These are phyloP conservation scores for Tapirus indicus DNA, from an alignment of 2,797 vertebrate genomes.

Conservation along the genomic window DNA sequence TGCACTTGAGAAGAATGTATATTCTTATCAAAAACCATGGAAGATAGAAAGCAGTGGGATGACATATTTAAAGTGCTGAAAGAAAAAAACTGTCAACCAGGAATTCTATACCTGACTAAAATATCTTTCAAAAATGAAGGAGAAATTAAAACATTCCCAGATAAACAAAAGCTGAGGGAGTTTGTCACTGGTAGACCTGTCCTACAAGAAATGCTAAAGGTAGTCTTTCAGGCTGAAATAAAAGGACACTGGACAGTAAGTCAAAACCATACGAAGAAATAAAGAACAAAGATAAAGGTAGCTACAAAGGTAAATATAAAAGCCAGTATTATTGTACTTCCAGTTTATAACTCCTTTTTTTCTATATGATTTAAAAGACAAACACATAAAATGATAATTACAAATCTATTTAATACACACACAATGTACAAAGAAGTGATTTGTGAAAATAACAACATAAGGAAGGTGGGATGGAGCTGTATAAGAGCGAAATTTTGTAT, in stretches of 20 bases:
- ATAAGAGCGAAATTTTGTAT: background rate
- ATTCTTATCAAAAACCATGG: background rate
- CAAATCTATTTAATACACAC: background rate
- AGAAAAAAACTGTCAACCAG: background rate
- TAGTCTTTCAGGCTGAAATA: background rate
- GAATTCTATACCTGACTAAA: background rate
- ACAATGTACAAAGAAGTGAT: background rate
- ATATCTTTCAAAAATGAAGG: background rate
- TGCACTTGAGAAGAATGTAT: background rate
- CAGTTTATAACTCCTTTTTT: background rate
- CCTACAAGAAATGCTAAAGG: background rate
- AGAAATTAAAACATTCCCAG: background rate
- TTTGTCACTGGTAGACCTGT: background rate
- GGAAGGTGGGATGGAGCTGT: background rate
- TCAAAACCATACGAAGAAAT: background rate
- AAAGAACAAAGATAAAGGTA: background rate
- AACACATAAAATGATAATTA: background rate
- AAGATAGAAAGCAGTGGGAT: background rate
- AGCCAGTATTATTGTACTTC: background rate
- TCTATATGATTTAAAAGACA: background rate
- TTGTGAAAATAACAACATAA: background rate
- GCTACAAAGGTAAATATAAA: background rate
- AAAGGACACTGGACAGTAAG: background rate
- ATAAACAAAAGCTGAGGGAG: background rate
- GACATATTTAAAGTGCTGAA: background rate